Percentiles rank a stretch among this genome's conserved stretches.
Conservation (phyloP, 2,797 vertebrate species). For the Hoplostethus mediterraneus region DNA sequence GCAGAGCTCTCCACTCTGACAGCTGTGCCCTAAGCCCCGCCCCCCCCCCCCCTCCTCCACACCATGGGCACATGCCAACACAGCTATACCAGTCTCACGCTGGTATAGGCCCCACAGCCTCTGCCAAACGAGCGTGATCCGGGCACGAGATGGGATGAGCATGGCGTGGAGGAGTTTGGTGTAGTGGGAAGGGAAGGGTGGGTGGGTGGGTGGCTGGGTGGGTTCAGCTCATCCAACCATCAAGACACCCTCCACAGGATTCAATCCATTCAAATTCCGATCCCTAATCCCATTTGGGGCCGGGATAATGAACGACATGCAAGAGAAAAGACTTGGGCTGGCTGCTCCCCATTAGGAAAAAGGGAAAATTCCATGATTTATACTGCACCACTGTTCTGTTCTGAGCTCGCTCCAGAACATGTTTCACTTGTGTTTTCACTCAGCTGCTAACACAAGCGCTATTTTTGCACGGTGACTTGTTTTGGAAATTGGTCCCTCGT, state of each 20-base stretch:
- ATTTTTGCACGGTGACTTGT: constrained; percentile 3
- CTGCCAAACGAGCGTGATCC: constrained; percentile 61
- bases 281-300: constrained; percentile 55
- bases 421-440: constrained; percentile 24
- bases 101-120: constrained; percentile 14
- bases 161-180: constrained; percentile 10
- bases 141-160: constrained; percentile 38
- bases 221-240: constrained; percentile 50
- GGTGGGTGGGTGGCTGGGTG: constrained; percentile 28
- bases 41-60: no score
- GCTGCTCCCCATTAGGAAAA: constrained; percentile 26
- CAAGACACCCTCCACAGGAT: constrained; percentile 43
- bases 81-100: constrained; percentile 55
- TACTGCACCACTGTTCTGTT: constrained; percentile 3
- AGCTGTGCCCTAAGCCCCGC: constrained; percentile 64
- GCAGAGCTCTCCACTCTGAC: constrained; percentile 47
- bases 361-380: constrained; percentile 30
- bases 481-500: neutral
- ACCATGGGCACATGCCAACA: constrained; percentile 45
- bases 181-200: constrained; percentile 31
- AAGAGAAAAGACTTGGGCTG: constrained; percentile 32
- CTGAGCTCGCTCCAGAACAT: neutral
- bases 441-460: neutral
- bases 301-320: constrained; percentile 53
- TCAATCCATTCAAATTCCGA: constrained; percentile 28